Evolutionary conservation across 2,113 vertebrate species (phyloP).

Genomic region (Phyllostomus hastatus): DNA sequence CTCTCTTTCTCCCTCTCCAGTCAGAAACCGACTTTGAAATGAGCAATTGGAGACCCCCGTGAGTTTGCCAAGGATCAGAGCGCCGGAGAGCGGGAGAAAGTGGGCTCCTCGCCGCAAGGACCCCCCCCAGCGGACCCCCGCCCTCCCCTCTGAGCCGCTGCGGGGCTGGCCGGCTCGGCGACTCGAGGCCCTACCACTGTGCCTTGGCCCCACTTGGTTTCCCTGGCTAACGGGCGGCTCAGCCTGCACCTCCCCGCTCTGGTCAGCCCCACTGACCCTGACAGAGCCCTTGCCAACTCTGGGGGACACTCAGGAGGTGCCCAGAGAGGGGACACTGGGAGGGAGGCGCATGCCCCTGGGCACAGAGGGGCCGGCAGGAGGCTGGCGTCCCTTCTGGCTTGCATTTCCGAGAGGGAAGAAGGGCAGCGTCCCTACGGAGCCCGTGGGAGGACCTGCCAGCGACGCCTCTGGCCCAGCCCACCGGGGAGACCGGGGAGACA

Average conservation of each 20-base stretch:
- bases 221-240: background rate
- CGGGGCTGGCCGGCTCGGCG: background rate
- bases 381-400: background rate
- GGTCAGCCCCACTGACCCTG: background rate
- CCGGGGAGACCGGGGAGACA: background rate
- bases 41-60: background rate
- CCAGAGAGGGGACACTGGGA: too few relatives aligned
- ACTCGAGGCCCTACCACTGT: background rate
- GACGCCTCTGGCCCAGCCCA: background rate
- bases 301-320: background rate
- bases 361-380: background rate
- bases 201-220: too few relatives aligned
- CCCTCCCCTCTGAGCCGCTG: background rate
- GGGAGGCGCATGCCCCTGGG: background rate
- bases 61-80: background rate
- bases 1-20: background rate
- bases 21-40: constrained; percentile 43
- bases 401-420: background rate
- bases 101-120: background rate
- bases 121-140: background rate
- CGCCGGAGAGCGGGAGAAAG: background rate
- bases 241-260: background rate
- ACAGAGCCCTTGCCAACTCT: background rate
- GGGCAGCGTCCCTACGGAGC: background rate
- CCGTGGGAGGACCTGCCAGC: background rate